phyloP scores from a whole-genome alignment of 1,140 invertebrate species.

The Drosophila watanabei region DNA sequence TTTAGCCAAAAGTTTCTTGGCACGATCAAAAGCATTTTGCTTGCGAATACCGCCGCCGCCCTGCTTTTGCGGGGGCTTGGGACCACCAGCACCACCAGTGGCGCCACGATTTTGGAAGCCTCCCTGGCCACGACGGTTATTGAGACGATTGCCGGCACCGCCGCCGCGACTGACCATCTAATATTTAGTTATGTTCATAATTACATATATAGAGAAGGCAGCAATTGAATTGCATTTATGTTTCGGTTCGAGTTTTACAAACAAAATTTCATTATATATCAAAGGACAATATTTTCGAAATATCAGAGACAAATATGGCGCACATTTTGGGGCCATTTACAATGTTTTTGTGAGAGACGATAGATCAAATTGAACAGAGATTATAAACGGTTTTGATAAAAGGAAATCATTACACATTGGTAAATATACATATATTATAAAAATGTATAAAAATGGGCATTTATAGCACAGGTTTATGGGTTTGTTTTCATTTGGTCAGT shows the following conservation, averaged over 20 bases:
- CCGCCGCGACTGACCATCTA: constrained; percentile 85
- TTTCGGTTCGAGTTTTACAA: constrained; percentile 28
- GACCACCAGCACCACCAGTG: constrained; percentile 66
- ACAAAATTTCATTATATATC: constrained; percentile 17
- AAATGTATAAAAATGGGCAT: constrained; percentile 21
- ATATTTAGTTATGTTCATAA: constrained; percentile 20
- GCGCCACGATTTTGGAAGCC: constrained; percentile 85
- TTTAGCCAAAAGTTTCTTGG: constrained; percentile 86
- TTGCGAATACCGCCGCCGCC: constrained; percentile 85
- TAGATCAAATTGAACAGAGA: constrained; percentile 29
- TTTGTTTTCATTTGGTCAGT: constrained; percentile 53
- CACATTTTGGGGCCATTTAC: constrained; percentile 37
- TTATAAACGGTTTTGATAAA: constrained; percentile 12
- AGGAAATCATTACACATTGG: constrained; percentile 26
- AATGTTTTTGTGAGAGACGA: constrained; percentile 25
- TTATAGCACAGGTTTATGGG: constrained; percentile 20
- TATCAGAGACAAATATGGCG: constrained; percentile 38
- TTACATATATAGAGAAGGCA: not conserved
- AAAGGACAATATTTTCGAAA: constrained; percentile 18
- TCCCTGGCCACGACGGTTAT: constrained; percentile 85
- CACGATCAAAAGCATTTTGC: constrained; percentile 86
- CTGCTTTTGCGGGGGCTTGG: constrained; percentile 83
- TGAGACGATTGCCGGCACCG: constrained; percentile 85
- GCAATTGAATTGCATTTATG: constrained; percentile 26
- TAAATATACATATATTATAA: constrained; percentile 26